These are phyloP conservation scores for Alexandromys fortis DNA, from an alignment of 2,113 vertebrate genomes.

Conservation along the genomic window DNA sequence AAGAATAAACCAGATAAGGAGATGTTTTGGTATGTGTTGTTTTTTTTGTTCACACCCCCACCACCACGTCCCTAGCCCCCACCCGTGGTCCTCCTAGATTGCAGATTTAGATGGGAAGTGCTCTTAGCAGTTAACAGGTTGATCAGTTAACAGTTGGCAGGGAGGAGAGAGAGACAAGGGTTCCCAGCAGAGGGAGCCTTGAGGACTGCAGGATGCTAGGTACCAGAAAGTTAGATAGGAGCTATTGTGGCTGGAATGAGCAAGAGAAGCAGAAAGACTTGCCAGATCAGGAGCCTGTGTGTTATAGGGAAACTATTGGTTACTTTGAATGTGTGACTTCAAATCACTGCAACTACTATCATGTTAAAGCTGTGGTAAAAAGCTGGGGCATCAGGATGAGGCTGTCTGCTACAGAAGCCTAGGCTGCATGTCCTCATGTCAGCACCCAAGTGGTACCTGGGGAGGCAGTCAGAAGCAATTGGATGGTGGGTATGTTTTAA, in stretches of 20 bases:
- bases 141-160: background rate
- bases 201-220: background rate
- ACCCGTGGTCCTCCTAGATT: background rate
- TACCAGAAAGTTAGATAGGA: background rate
- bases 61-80: too few relatives aligned
- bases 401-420: too few relatives aligned
- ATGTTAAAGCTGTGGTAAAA: background rate
- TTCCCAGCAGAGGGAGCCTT: background rate
- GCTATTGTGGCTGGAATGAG: background rate
- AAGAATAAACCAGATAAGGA: background rate
- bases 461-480: background rate
- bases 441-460: background rate
- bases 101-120: background rate
- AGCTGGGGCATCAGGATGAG: background rate
- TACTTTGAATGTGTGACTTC: background rate
- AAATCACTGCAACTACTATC: background rate
- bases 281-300: background rate
- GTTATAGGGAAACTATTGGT: background rate
- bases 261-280: background rate
- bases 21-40: background rate
- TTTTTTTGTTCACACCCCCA: background rate
- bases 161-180: background rate
- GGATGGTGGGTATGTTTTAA: background rate
- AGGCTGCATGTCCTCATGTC: background rate
- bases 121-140: background rate